Evolutionary conservation across 2,797 vertebrate genomes (phyloP), one percentile per base, ranked within the genome.

Genomic region (Melopsittacus undulatus): DNA sequence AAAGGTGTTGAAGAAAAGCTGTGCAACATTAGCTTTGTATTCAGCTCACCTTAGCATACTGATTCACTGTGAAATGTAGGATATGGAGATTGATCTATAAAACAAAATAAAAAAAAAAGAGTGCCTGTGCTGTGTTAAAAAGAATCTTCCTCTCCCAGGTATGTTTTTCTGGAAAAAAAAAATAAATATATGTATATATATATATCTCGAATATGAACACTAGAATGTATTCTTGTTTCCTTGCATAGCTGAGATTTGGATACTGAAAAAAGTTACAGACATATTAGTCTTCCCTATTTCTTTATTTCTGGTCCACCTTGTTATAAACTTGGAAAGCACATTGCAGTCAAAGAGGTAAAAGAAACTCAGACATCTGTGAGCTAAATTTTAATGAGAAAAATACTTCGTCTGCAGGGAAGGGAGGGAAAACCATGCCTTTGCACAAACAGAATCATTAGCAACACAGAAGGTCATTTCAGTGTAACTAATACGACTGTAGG

Each of bases 351-450:
- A 85, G 75, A 70, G n/a, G 64, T 68, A 88, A 94, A 92, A 73
- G 48, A 57, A 91, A 66, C 46, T 82, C 42, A 59, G 88, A 73
- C 36, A 76, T 66, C 38, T 67, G 30, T 73, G 80, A 95, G 54
- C 30, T 90, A 84, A 87, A 92, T 81, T 92, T 89, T 81, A 84
- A 94, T 66, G 62, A 92, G 57, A 90, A 92, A 78, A 94, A 54
- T 63, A 34, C 20, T 92, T 94, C 30, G 40, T 87, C 70, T 92
- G 59, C 45, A 91, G 62, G 24, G 62, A 87, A 85, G 18, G 12
- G 7, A 14, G 13, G 4, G 7, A 21, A 73, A 63, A 32, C 16
- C 23, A 18, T 86, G 38, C 72, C 64, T 93, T 83, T 87, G 54
- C 76, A 83, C 73, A 81, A 91, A 87, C 48, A 72, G 87, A 85